Percentiles rank a stretch among this genome's conserved stretches.
Conservation (phyloP, 2,797 vertebrate species). For the Gymnodraco acuticeps region DNA sequence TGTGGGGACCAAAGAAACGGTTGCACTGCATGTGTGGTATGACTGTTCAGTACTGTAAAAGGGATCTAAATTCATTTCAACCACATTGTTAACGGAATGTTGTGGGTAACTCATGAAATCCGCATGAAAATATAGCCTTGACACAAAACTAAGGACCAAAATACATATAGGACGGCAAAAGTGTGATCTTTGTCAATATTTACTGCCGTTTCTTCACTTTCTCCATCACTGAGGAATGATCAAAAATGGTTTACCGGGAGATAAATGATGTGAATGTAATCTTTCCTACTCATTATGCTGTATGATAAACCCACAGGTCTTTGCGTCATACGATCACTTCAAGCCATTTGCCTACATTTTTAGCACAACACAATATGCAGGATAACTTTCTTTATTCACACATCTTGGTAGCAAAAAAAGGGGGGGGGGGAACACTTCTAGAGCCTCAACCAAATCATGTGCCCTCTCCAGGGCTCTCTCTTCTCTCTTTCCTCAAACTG, state of each 20-base stretch:
- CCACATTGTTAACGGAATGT: not conserved
- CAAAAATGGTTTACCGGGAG: slow-evolving; percentile 27
- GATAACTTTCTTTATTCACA: not conserved
- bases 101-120: not conserved
- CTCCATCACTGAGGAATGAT: not conserved
- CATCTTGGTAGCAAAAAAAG: not conserved
- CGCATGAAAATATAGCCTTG: not conserved
- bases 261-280: not conserved
- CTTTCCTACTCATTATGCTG: not conserved
- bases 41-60: not conserved
- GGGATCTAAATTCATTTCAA: not conserved
- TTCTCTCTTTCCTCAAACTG: slow-evolving; percentile 31
- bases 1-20: slow-evolving; percentile 25
- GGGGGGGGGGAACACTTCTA: slow-evolving; percentile 48
- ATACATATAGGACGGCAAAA: not conserved
- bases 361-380: not conserved
- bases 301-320: not conserved
- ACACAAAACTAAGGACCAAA: not conserved
- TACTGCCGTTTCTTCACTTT: not conserved
- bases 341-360: not conserved
- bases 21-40: slow-evolving; percentile 1
- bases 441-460: slow-evolving; percentile 30
- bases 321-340: not conserved
- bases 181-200: not conserved
- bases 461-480: slow-evolving; percentile 22